phyloP scores from a whole-genome alignment of 92 coral and sea anemone genomes.

The Siderastrea radians region DNA sequence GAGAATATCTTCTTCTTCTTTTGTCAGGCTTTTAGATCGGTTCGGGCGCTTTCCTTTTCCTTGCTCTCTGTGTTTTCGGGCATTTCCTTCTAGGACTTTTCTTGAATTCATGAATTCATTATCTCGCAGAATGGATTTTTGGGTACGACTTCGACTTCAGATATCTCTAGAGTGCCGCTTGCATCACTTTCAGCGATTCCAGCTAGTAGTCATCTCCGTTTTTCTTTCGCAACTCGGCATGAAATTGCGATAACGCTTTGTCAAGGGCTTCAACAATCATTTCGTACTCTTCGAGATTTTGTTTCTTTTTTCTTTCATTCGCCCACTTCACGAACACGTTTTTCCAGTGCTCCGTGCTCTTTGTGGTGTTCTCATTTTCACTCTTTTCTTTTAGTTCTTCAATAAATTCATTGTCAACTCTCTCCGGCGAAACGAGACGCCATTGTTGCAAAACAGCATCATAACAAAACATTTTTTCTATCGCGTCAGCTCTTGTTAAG shows the following conservation, averaged over 20 bases:
- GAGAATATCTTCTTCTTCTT: slow-evolving; percentile 39
- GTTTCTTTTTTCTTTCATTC: slow-evolving; percentile 24
- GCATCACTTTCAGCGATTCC: slow-evolving; percentile 60
- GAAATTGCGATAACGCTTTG: slow-evolving; percentile 21
- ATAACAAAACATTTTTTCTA: background rate
- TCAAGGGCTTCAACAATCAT: no score
- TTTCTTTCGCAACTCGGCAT: slow-evolving; percentile 56
- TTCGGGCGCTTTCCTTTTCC: slow-evolving; percentile 59
- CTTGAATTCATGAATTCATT: slow-evolving; percentile 23
- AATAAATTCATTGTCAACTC: slow-evolving; percentile 22
- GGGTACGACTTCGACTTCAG: slow-evolving; percentile 36
- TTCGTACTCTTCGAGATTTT: slow-evolving; percentile 3
- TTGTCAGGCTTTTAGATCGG: slow-evolving; percentile 44
- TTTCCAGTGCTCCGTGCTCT: no score
- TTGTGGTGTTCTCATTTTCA: slow-evolving; percentile 28
- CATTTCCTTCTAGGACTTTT: slow-evolving; percentile 64
- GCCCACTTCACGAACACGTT: no score
- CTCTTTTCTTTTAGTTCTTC: slow-evolving; percentile 16
- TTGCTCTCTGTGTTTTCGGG: slow-evolving; percentile 32
- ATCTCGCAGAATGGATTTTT: slow-evolving; percentile 49
- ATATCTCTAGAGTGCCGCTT: slow-evolving; percentile 45
- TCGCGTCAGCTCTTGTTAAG: background rate
- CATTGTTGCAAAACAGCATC: background rate
- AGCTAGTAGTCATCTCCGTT: no score
- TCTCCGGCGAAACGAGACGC: slow-evolving; percentile 29